Base-by-base conservation (phyloP, 2,888 invertebrate species). In the Cosmopolites sordidus region DNA sequence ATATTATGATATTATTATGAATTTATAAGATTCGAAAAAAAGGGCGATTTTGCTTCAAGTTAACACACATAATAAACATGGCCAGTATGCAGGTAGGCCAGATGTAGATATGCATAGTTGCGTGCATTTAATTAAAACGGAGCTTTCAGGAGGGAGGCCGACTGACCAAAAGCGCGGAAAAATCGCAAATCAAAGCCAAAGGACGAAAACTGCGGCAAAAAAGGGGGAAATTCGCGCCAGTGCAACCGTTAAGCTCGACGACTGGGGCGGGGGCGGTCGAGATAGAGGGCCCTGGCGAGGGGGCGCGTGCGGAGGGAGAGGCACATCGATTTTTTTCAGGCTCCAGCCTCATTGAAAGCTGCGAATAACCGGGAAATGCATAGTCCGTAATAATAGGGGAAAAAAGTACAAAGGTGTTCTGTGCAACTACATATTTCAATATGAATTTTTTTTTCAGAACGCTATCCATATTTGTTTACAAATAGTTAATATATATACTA, bases 201-300 rank as follows among this genome's bases (percentile, higher is more conserved):
- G 47, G 18, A 42, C n/a, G 39, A 14, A 42, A 27, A 29, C 30
- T 47, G 51, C 51, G 46, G 47, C 40, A 30, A 47, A 43, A 49
- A 52, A 48, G 22, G 37, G 48, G 50, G 42, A 51, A 52, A 43
- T 52, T 52, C 47, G 48, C 52, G 52, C 52, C 52, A 43, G 22
- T 52, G 52, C 52, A 52, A 43, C 52, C 47, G 38, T 52, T 48
- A 43, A 43, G 33, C 33, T 12, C 33, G 33, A 12, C n/a, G 33
- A 12, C 33, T 3, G 33, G n/a, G 22, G n/a, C n/a, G 33, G 33
- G 8, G 33, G 33, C 33, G 33, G 33, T 2, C n/a, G n/a, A n/a
- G n/a, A n/a, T n/a, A 9, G 33, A n/a, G 33, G 33, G 4, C 22
- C 22, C 4, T 3, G 3, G 4, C 3, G 33, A n/a, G 33, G 5